A percentile compares a stretch with the other conserved stretches of the same genome.
Conservation (phyloP, 1,140 invertebrate species). For the Cecropterus lyciades region DNA sequence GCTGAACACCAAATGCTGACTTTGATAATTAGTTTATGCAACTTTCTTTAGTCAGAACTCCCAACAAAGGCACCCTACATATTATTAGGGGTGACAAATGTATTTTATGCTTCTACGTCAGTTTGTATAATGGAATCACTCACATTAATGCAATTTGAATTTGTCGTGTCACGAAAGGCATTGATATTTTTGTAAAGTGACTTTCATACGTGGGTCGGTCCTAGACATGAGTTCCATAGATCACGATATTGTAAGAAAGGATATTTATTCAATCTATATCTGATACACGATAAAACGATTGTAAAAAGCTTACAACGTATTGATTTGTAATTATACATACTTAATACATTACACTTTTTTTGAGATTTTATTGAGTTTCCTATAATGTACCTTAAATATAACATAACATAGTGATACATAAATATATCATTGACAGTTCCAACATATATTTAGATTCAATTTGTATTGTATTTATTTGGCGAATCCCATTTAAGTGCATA, state of each 20-base stretch:
- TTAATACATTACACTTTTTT: too few species aligned
- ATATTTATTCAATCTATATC: neutral
- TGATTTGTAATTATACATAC: too few species aligned
- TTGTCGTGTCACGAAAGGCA: conserved; percentile 1
- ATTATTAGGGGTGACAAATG: conserved; percentile 21
- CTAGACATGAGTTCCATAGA: neutral
- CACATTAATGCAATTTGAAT: conserved; percentile 20
- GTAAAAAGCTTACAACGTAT: too few species aligned
- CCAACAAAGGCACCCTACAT: conserved; percentile 15
- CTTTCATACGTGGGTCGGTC: neutral
- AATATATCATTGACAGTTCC: too few species aligned
- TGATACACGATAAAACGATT: neutral
- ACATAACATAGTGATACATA: too few species aligned
- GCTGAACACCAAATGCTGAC: neutral
- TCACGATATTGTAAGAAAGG: neutral
- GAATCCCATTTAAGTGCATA: too few species aligned
- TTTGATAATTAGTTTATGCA: conserved; percentile 6
- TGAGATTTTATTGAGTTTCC: too few species aligned
- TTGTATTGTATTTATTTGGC: too few species aligned
- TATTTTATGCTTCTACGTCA: conserved; percentile 16
- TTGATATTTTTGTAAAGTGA: conserved; percentile 4
- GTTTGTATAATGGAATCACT: conserved; percentile 17
- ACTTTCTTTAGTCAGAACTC: conserved; percentile 6
- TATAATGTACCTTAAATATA: too few species aligned
- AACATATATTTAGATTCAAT: too few species aligned